These are phyloP conservation scores for Aethes cnicana DNA, from an alignment of 2,888 invertebrate species.

Conservation along the genomic window DNA sequence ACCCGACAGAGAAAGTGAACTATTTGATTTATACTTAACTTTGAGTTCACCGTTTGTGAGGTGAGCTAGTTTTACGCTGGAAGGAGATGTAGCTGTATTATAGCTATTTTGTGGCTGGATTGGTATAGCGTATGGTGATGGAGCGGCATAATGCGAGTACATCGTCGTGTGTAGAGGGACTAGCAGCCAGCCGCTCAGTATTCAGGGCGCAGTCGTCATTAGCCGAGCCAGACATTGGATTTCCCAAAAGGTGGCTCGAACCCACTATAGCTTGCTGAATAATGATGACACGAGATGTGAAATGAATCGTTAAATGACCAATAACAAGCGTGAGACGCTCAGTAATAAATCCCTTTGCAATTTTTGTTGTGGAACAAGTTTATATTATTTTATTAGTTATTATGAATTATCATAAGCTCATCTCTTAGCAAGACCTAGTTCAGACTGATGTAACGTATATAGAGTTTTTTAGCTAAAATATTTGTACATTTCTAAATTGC, in stretches of 20 bases:
- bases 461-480: background rate
- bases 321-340: background rate
- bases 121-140: background rate
- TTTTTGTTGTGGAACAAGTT: too few species aligned
- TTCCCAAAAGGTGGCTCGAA: constrained; percentile 64
- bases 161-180: constrained; percentile 38
- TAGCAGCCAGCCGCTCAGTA: constrained; percentile 58
- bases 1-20: constrained; percentile 62
- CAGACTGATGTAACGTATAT: background rate
- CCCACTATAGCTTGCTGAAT: constrained; percentile 60
- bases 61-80: constrained; percentile 6
- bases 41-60: constrained; percentile 39
- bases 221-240: constrained; percentile 72
- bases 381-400: too few species aligned
- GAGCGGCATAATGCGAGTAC: constrained; percentile 27
- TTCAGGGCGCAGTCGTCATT: constrained; percentile 73
- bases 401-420: too few species aligned
- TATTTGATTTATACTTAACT: constrained; percentile 67
- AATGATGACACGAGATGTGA: constrained; percentile 62
- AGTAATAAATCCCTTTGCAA: background rate
- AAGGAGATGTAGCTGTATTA: too few species aligned
- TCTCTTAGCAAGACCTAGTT: too few species aligned
- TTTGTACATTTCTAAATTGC: constrained; percentile 5
- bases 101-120: too few species aligned
- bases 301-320: constrained; percentile 54